phyloP scores from a whole-genome alignment of 1,140 invertebrate genomes.

The Philotrypesis tridentata region DNA sequence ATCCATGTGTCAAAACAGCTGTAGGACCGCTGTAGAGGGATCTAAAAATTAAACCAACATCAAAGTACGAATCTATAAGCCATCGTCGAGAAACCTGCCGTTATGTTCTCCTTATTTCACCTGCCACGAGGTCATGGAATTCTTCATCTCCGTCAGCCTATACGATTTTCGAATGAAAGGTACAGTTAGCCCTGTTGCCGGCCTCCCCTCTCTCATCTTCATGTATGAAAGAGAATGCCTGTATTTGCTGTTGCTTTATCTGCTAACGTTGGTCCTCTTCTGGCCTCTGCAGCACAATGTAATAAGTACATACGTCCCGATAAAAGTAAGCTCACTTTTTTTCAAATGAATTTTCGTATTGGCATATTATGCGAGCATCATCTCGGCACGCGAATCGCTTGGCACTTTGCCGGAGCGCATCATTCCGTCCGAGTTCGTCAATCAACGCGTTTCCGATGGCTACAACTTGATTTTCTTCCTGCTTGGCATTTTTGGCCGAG shows the following conservation, averaged over 20 bases:
- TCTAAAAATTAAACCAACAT: too few species aligned
- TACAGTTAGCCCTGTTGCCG: constrained; percentile 47
- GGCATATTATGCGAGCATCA: too few species aligned
- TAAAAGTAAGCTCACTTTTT: neutral
- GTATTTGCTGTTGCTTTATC: too few species aligned
- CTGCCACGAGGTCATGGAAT: neutral
- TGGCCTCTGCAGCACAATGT: neutral
- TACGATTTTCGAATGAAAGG: neutral
- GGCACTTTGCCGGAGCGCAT: neutral
- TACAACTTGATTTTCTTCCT: neutral
- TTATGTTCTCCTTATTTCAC: neutral
- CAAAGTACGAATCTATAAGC: too few species aligned
- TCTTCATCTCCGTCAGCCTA: neutral
- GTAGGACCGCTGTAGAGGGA: too few species aligned
- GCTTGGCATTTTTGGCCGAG: neutral
- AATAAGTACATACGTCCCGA: neutral
- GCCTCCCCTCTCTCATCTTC: too few species aligned
- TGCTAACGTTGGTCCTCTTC: neutral
- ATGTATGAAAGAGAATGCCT: too few species aligned
- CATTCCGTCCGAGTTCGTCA: neutral
- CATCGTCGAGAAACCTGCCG: neutral
- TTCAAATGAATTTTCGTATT: neutral
- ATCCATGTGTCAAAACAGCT: too few species aligned
- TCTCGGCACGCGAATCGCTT: too few species aligned
- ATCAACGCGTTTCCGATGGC: neutral